Evolutionary conservation across 2,113 vertebrate species (phyloP).

Genomic region (Tamias sibiricus): DNA sequence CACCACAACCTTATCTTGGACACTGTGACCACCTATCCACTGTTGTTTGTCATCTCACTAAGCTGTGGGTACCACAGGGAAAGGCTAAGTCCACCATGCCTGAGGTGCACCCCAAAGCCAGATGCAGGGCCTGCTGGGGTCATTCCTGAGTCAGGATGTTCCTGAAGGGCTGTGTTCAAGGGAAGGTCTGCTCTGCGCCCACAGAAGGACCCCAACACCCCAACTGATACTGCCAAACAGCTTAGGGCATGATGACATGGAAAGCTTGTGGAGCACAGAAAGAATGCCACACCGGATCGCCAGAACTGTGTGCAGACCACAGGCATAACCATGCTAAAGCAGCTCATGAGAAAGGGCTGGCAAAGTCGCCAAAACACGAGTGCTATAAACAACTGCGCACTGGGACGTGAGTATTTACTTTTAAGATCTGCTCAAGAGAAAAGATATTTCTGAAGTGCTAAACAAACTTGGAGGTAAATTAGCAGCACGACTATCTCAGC

Average conservation of each 20-base stretch:
- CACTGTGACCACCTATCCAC: background rate
- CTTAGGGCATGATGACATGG: background rate
- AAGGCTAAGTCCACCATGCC: background rate
- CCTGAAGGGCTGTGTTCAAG: background rate
- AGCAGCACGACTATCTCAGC: too few species aligned
- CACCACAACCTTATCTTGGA: background rate
- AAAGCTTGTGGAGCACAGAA: background rate
- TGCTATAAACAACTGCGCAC: accelerated
- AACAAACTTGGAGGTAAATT: too few species aligned
- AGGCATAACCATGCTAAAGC: too few species aligned
- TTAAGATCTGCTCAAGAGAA: too few species aligned
- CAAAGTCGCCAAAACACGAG: background rate
- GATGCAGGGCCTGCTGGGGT: accelerated
- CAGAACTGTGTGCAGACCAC: background rate
- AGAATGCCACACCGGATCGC: background rate
- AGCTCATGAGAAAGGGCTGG: background rate
- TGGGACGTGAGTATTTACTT: background rate
- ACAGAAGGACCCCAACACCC: background rate
- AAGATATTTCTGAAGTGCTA: too few species aligned
- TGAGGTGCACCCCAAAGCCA: background rate
- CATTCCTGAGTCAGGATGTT: accelerated
- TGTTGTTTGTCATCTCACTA: background rate
- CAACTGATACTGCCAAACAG: background rate
- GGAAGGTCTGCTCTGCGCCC: background rate
- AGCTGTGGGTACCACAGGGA: background rate